phyloP scores from a whole-genome alignment of 2,797 vertebrate genomes.

The Danio albolineatus region DNA sequence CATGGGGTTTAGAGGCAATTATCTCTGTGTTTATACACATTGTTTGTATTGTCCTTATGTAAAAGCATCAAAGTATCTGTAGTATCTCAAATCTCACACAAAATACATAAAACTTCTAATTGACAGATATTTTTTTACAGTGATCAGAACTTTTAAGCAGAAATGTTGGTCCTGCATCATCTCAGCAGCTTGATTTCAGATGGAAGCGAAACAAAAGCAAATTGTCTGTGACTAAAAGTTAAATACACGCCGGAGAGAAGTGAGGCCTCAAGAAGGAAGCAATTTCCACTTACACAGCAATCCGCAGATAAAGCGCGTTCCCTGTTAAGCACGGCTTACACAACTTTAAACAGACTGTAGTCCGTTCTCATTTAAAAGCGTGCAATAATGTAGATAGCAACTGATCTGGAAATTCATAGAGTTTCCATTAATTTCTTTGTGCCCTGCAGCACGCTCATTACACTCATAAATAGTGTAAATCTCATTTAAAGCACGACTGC shows the following conservation, averaged over 20 bases:
- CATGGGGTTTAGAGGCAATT: too few relatives aligned
- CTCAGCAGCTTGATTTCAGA: not conserved
- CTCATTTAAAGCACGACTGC: constrained; percentile 47
- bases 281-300: constrained; percentile 1
- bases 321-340: not conserved
- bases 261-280: not conserved
- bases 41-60: too few relatives aligned
- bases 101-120: too few relatives aligned
- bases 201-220: not conserved
- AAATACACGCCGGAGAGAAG: constrained; percentile 12
- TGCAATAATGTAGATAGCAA: constrained; percentile 2
- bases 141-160: not conserved
- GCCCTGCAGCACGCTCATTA: not conserved
- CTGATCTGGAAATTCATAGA: constrained; percentile 43
- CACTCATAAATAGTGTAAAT: constrained; percentile 52
- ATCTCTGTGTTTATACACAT: too few relatives aligned
- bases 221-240: not conserved
- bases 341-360: not conserved
- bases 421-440: constrained; percentile 19
- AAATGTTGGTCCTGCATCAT: not conserved
- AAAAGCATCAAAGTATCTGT: too few relatives aligned
- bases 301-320: not conserved
- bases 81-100: too few relatives aligned
- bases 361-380: not conserved
- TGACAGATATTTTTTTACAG: too few relatives aligned